Base-by-base conservation (phyloP, 2,888 invertebrate genomes). In the Entomobrya proxima region DNA sequence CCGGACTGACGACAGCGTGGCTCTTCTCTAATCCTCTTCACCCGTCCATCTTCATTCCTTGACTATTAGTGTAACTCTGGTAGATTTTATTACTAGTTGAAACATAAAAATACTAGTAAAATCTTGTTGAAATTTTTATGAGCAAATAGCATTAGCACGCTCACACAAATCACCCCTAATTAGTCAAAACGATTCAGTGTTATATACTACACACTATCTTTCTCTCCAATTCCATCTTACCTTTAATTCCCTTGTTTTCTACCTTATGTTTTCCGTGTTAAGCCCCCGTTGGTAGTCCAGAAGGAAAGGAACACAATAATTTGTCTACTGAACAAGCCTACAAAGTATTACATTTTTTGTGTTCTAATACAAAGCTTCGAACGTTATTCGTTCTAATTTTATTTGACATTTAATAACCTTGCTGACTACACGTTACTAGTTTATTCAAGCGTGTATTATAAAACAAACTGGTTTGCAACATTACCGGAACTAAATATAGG, bases 381-480 rank as follows among this genome's bases (percentile, higher is more conserved):
- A 55, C 50, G 44, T 55, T 77, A 67, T 78, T 78, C 40, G 61
- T 83, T 69, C 32, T 83, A 76, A 83, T 83, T 69, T 75, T 24
- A 76, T 35, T 50, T 83, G 83, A 83, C 83, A 24, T 83, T 83
- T 83, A 76, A 83, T 69, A 52, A 83, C 55, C 55, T 11, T 55
- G 50, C n/a, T n/a, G n/a, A n/a, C n/a, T n/a, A n/a, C n/a, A 44
- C 44, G 44, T 13, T 15, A 44, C 44, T n/a, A 44, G 44, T 2
- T n/a, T 44, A n/a, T 44, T n/a, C 9, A 15, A 15, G 1, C 9
- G 13, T 44, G 44, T 7, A 44, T n/a, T n/a, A 9, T 44, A 44
- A 44, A 13, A n/a, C 2, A 44, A 44, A 44, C 2, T 44, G n/a
- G 44, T 44, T 44, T 2, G 9, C 7, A 44, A 44, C 2, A 44